A percentile compares a stretch with the other conserved stretches of the same genome.
Conservation (phyloP, 2,797 vertebrate species). For the Gymnocypris eckloni region DNA sequence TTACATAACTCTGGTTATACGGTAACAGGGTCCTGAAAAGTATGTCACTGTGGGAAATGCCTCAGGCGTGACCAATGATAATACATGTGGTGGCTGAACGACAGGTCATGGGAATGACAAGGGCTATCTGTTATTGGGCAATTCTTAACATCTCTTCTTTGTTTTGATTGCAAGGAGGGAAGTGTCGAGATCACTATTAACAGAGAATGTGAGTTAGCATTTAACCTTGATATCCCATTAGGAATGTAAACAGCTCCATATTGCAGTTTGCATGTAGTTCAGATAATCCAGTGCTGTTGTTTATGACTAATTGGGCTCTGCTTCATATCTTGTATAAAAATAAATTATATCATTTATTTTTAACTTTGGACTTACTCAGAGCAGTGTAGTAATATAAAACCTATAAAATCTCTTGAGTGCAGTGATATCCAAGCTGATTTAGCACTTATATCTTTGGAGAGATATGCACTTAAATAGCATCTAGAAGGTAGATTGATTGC, state of each 20-base stretch:
- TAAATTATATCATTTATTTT: not conserved
- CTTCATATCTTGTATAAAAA: not conserved
- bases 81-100: not conserved
- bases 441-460: not conserved
- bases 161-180: not conserved
- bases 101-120: not conserved
- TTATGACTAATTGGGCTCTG: not conserved
- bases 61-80: not conserved
- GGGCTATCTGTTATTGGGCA: not conserved
- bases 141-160: not conserved
- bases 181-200: not conserved
- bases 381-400: not conserved
- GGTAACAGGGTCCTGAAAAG: not conserved
- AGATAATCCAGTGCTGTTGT: not conserved
- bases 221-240: not conserved
- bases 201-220: not conserved
- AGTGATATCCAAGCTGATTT: not conserved
- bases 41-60: conserved; percentile 7
- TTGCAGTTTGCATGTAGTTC: not conserved
- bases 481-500: not conserved
- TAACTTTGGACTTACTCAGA: not conserved
- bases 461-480: not conserved
- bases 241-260: not conserved
- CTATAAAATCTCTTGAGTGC: not conserved
- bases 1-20: not conserved